phyloP scores from a whole-genome alignment of 2,888 invertebrate genomes.

The Nowickia ferox region DNA sequence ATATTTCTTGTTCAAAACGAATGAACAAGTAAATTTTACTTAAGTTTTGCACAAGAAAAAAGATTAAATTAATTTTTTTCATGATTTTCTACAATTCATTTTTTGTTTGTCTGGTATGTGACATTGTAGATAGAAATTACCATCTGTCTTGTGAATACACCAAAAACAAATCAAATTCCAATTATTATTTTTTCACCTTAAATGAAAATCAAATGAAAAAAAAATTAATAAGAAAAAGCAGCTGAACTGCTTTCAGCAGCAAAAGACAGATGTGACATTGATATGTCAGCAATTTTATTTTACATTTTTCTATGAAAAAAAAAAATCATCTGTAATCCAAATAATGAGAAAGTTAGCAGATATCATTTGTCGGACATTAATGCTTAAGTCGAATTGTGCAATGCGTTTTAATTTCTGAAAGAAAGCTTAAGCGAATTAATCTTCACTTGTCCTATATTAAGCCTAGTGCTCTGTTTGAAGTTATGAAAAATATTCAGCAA shows the following conservation, averaged over 20 bases:
- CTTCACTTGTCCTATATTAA: too few relatives aligned
- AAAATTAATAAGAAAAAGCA: conserved; percentile 18
- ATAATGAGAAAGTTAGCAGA: conserved; percentile 9
- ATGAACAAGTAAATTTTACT: conserved; percentile 2
- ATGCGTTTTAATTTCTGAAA: background rate
- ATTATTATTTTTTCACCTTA: conserved; percentile 42
- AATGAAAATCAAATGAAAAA: background rate
- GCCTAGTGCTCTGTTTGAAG: too few relatives aligned
- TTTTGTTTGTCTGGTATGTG: conserved; percentile 40
- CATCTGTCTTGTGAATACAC: conserved; percentile 35
- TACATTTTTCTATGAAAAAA: background rate
- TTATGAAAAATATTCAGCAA: too few relatives aligned
- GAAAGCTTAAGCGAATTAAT: too few relatives aligned
- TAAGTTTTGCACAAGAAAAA: conserved; percentile 24
- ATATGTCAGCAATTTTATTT: conserved; percentile 57
- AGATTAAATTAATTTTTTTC: conserved; percentile 9
- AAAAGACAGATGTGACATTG: conserved; percentile 50
- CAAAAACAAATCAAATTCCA: conserved; percentile 55
- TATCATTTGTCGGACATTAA: background rate
- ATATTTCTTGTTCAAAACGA: conserved; percentile 41
- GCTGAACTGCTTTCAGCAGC: background rate
- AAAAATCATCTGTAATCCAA: conserved; percentile 45
- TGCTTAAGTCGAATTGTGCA: background rate
- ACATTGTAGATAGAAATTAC: conserved; percentile 32
- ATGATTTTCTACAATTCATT: conserved; percentile 41